These are phyloP conservation scores for Nemoura dubitans DNA, from an alignment of 2,888 invertebrate species.

Conservation along the genomic window DNA sequence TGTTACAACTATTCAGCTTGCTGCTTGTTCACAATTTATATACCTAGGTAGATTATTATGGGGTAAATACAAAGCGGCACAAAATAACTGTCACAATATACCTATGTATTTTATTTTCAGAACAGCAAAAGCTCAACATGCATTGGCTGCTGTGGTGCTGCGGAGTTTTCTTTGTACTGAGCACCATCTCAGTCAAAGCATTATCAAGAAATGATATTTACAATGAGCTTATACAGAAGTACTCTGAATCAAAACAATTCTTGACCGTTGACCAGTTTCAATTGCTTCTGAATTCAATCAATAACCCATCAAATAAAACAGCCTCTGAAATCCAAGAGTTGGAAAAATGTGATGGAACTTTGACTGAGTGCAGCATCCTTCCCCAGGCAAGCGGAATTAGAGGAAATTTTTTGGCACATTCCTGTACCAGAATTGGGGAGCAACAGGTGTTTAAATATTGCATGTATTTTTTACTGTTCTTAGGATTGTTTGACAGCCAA, in stretches of 20 bases:
- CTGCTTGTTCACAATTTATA: background rate
- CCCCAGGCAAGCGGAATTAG: background rate
- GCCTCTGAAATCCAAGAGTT: background rate
- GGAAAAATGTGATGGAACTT: background rate
- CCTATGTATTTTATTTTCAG: background rate
- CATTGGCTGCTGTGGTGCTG: background rate
- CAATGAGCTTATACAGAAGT: conserved; percentile 28
- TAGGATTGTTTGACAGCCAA: conserved; percentile 37
- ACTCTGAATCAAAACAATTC: conserved; percentile 19
- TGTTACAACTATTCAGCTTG: background rate
- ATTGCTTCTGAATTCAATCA: conserved; percentile 15
- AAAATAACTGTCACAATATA: too few relatives aligned
- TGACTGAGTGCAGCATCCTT: background rate
- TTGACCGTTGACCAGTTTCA: conserved; percentile 30
- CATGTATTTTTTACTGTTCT: background rate
- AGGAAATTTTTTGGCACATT: too few relatives aligned
- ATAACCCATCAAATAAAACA: background rate
- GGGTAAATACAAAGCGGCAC: too few relatives aligned
- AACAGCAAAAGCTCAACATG: background rate
- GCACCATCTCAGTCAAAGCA: background rate
- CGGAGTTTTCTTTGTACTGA: background rate
- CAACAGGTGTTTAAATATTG: background rate
- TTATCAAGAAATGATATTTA: background rate
- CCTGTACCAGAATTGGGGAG: too few relatives aligned
- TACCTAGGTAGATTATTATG: too few relatives aligned